These are phyloP conservation scores for Ornithoptera priamus DNA, from an alignment of 2,888 invertebrate species.

Conservation along the genomic window DNA sequence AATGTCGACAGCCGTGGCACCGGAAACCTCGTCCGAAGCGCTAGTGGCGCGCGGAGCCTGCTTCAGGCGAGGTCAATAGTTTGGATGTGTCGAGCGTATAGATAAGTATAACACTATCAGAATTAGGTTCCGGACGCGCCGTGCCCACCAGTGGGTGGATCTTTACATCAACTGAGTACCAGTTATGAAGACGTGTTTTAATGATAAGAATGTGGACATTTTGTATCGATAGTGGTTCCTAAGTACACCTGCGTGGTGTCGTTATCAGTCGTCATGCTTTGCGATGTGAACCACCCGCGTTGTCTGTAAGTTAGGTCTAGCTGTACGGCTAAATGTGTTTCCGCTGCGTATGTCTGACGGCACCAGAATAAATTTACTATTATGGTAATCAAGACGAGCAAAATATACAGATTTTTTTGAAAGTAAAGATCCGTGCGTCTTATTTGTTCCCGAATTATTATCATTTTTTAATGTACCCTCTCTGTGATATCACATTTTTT, in stretches of 20 bases:
- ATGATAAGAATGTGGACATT: not conserved
- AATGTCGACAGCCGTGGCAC: no score
- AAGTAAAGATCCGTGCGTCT: conserved; percentile 33
- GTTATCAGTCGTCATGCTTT: conserved; percentile 6
- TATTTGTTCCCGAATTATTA: conserved; percentile 20
- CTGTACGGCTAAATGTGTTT: conserved; percentile 44
- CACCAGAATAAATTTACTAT: conserved; percentile 44
- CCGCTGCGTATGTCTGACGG: conserved; percentile 43
- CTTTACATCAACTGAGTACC: not conserved
- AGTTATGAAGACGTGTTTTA: not conserved
- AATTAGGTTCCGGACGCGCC: not conserved
- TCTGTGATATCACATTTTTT: not conserved
- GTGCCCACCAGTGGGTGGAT: not conserved
- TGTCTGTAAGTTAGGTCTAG: conserved; percentile 46
- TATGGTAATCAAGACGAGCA: conserved; percentile 46
- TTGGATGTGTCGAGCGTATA: not conserved
- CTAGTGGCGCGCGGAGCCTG: not conserved
- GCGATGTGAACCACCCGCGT: conserved; percentile 29
- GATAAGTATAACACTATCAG: conserved; percentile 10
- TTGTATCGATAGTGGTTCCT: conserved; percentile 13
- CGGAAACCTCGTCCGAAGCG: no score
- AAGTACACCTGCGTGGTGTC: not conserved
- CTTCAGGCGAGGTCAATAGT: not conserved
- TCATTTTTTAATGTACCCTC: no score
- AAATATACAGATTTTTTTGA: conserved; percentile 71